phyloP scores from a whole-genome alignment of 2,797 vertebrate genomes.

The Leptodactylus fallax region DNA sequence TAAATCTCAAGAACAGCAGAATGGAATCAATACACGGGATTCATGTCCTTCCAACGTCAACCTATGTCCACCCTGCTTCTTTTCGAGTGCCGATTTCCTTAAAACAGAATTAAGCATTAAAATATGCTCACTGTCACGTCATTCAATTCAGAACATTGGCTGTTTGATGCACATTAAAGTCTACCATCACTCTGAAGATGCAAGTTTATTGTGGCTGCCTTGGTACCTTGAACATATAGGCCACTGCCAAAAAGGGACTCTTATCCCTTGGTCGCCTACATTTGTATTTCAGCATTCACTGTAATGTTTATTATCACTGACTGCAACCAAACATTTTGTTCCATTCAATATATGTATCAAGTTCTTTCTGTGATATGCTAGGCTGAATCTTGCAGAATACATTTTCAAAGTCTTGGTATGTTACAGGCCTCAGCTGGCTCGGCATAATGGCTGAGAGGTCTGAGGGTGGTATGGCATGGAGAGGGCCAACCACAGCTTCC shows the following conservation, averaged over 20 bases:
- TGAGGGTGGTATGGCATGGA: constrained; percentile 90
- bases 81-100: constrained; percentile 82
- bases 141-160: constrained; percentile 78
- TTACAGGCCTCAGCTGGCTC: constrained; percentile 93
- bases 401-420: constrained; percentile 99
- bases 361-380: constrained; percentile 99
- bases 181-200: constrained; percentile 82
- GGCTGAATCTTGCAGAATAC: constrained; percentile 99
- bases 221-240: constrained; percentile 82
- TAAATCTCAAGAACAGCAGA: constrained; percentile 98
- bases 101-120: constrained; percentile 80
- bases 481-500: constrained; percentile 91
- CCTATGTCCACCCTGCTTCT: constrained; percentile 83
- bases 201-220: constrained; percentile 79
- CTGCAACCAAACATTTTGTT: constrained; percentile 99
- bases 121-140: constrained; percentile 79
- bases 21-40: constrained; percentile 90
- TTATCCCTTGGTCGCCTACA: constrained; percentile 77
- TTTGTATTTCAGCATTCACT: constrained; percentile 82
- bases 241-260: constrained; percentile 82
- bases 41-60: constrained; percentile 85
- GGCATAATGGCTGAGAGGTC: constrained; percentile 94
- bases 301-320: constrained; percentile 85
- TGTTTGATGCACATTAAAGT: constrained; percentile 82
- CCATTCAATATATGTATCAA: constrained; percentile 98